phyloP scores from a whole-genome alignment of 2,888 invertebrate genomes.

The Sminthurides aquaticus region DNA sequence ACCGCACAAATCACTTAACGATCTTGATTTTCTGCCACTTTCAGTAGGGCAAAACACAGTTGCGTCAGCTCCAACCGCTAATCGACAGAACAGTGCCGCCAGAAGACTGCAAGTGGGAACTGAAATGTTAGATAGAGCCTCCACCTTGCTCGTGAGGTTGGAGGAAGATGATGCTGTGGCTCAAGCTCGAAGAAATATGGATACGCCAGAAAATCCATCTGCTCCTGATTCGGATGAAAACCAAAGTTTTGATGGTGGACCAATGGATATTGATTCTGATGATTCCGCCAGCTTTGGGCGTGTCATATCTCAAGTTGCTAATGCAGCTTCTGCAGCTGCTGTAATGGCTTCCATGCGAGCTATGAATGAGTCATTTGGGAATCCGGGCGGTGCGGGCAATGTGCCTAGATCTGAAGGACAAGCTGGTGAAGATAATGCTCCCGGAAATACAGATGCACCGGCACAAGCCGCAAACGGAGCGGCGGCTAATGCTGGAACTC shows the following conservation, averaged over 20 bases:
- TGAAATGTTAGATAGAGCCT: constrained; percentile 37
- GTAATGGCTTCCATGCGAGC: constrained; percentile 28
- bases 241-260: constrained; percentile 8
- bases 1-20: background rate
- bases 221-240: background rate
- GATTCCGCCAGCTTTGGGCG: constrained; percentile 30
- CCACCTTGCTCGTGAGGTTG: constrained; percentile 27
- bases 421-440: no score
- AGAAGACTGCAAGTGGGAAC: constrained; percentile 35
- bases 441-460: background rate
- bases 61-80: background rate
- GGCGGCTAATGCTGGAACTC: background rate
- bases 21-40: background rate
- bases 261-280: constrained; percentile 35
- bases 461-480: background rate
- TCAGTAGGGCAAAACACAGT: constrained; percentile 16
- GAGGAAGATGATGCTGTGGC: constrained; percentile 36
- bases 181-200: background rate
- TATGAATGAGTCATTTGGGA: background rate
- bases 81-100: constrained; percentile 31
- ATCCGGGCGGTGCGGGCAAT: background rate
- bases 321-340: constrained; percentile 33
- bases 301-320: constrained; percentile 38
- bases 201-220: background rate
- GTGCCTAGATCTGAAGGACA: no score